Evolutionary conservation across 1,140 invertebrate genomes (phyloP), one percentile per base, ranked within the genome.

Genomic region (Trigoniulus corallinus): DNA sequence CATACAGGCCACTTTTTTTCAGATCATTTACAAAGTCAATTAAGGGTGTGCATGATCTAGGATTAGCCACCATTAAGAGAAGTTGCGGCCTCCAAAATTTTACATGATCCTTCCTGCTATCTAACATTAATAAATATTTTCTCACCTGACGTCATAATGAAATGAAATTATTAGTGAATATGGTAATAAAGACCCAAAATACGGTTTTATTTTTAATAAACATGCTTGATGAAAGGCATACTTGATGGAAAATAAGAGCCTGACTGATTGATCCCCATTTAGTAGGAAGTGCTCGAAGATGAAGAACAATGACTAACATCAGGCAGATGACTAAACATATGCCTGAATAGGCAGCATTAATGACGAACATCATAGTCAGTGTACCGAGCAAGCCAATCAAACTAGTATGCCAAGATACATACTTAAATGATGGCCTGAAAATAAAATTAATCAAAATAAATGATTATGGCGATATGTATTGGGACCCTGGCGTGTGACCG

Each of bases 21-120:
- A 98, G 73, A 64, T 97, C 94, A 65, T 99, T 99, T 1, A 95
- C 85, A 71, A 98, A 99, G 68, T 91, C 82, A 40, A 98, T 94
- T 3, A 98, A 68, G 0, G 91, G 84, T 60, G 87, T 86, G 1
- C 78, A 76, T 7, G 86, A 82, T n/a, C 92, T 71, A 1, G 94
- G 93, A 54, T 88, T 92, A 0, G 84, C 78, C 2, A 98, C 82
- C 66, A 99, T 73, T 1, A 98, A 67, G 10, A 99, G 65, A 65
- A 99, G 88, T 71, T 98, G 95, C 0, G 95, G 95, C 24, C 95
- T 70, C 96, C 96, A 99, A 67, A 93, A 98, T 70, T 98, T 98
- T 0, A 98, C 91, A 65, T 99, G 95, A 64, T 95, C 87, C 57
- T 98, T 95, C 3, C 95, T 75, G 1, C 84, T 84, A 67, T 99